phyloP scores from a whole-genome alignment of 2,113 vertebrate genomes.

The Hypanus sabinus region DNA sequence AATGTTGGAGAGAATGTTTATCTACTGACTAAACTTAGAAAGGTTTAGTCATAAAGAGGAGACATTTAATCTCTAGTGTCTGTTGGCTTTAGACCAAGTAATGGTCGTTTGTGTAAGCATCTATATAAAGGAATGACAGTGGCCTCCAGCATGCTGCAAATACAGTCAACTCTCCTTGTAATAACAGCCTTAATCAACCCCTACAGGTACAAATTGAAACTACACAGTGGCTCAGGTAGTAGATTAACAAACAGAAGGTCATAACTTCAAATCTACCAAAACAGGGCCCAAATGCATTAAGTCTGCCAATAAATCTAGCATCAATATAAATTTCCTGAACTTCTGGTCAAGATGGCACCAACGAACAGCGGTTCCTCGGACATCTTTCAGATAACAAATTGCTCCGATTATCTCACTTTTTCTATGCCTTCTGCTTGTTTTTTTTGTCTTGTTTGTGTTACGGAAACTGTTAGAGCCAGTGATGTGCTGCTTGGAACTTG shows the following conservation, averaged over 20 bases:
- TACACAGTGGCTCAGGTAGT: background rate
- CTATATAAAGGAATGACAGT: background rate
- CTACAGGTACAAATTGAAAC: background rate
- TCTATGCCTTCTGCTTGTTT: too few relatives aligned
- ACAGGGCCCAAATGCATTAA: background rate
- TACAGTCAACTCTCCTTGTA: background rate
- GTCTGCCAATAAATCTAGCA: background rate
- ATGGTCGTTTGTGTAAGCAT: background rate
- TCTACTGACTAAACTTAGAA: background rate
- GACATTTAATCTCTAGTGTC: constrained; percentile 4
- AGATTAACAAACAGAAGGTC: background rate
- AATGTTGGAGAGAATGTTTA: constrained; percentile 14
- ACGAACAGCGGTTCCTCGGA: too few relatives aligned
- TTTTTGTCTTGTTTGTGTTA: too few relatives aligned
- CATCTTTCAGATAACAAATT: too few relatives aligned
- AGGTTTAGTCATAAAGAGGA: constrained; percentile 1
- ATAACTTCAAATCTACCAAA: background rate
- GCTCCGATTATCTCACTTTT: too few relatives aligned
- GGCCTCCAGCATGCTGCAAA: background rate
- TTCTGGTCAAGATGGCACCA: too few relatives aligned
- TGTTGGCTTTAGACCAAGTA: constrained; percentile 14
- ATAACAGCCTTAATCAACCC: background rate
- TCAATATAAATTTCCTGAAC: background rate
- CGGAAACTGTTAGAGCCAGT: too few relatives aligned
- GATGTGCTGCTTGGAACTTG: too few relatives aligned